These are phyloP conservation scores for Catajapyx aquilonaris DNA, from an alignment of 1,140 invertebrate genomes.

Conservation along the genomic window DNA sequence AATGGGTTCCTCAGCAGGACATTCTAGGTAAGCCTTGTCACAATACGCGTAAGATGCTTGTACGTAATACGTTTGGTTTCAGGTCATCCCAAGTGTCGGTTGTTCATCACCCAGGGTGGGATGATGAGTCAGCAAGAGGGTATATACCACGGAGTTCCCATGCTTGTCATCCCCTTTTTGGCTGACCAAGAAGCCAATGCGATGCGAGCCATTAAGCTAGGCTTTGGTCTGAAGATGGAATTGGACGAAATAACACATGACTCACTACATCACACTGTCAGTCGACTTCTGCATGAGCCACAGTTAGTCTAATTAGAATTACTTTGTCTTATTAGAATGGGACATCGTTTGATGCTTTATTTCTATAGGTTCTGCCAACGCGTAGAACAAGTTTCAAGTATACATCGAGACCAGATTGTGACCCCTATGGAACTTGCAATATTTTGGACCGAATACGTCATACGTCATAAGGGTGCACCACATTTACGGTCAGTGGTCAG, in stretches of 20 bases:
- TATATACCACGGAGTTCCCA: constrained; percentile 5
- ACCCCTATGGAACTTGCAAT: constrained; percentile 11
- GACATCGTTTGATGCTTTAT: background rate
- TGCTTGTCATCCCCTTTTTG: constrained; percentile 5
- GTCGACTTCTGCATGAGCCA: no score
- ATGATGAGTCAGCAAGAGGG: constrained; percentile 3
- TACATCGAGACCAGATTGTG: constrained; percentile 3
- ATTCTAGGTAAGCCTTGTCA: no score
- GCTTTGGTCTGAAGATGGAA: constrained; percentile 3
- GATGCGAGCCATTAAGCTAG: background rate
- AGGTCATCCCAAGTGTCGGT: constrained; percentile 6
- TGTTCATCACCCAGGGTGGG: constrained; percentile 7
- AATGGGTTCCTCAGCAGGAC: no score
- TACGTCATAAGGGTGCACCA: constrained; percentile 15
- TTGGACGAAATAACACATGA: constrained; percentile 1
- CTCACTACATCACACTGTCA: no score
- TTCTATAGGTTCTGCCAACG: background rate
- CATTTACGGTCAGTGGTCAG: constrained; percentile 11
- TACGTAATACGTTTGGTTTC: no score
- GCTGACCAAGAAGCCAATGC: constrained; percentile 4
- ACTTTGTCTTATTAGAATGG: no score
- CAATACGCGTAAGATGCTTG: no score
- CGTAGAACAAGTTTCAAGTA: background rate
- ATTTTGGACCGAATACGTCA: constrained; percentile 16
- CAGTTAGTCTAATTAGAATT: no score